Evolutionary conservation across 2,113 vertebrate genomes (phyloP), one percentile per base, ranked within the genome.

Genomic region (Hucho hucho): DNA sequence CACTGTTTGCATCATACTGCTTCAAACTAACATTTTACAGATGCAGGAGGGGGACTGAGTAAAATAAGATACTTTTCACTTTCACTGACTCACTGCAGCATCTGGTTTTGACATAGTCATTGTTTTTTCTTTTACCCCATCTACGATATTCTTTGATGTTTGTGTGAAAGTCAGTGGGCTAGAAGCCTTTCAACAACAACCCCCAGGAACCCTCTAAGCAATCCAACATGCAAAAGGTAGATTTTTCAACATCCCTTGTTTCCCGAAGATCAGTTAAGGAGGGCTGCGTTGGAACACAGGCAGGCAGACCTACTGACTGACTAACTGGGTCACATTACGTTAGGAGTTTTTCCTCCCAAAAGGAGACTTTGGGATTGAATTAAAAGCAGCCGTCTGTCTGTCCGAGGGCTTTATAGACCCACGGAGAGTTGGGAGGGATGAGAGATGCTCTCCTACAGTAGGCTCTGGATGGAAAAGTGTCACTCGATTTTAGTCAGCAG

Each of bases 321-420:
- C 66, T 81, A 81, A 77, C 29, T 81, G 75, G 75, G 79, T 81
- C 84, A 89, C 80, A 89, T 91, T 81, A 81, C 81, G 85, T 87
- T 86, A 84, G 77, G 68, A 58, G 72, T 70, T 81, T 90, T 86
- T 89, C 80, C 69, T 65, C 82, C 72, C 73, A 70, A 79, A 83
- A 83, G 59, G 56, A 82, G 72, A 56, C 13, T 75, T 69, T 77
- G 79, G 72, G 69, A 75, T 66, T 72, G 71, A 84, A 89, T 87
- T 89, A 81, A 88, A 90, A 89, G 78, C 86, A 89, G 89, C 73
- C 69, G 24, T 63, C 70, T 43, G 37, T 43, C 37, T 83, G 80
- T 86, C 81, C 72, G 64, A 83, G 63, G 63, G 76, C 81, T 73
- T 37, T 67, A 77, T 70, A 11, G 63, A 70, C 59, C 20, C 0